These are phyloP conservation scores for Hydriomena furcata DNA, from an alignment of 2,888 invertebrate genomes.

Conservation along the genomic window DNA sequence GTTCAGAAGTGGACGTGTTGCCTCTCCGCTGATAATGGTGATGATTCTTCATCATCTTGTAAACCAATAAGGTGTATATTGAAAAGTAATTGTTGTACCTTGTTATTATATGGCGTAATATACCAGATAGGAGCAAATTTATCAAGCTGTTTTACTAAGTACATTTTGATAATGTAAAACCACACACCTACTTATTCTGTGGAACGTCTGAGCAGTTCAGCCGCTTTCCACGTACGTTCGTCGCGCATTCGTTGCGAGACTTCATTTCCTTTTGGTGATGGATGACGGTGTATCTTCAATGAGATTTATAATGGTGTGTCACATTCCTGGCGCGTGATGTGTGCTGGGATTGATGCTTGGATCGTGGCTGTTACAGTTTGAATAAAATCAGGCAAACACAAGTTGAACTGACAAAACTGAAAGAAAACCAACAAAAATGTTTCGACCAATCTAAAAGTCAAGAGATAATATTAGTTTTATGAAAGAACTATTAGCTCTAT, in stretches of 20 bases:
- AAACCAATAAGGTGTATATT: no score
- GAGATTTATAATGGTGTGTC: slow-evolving; percentile 81
- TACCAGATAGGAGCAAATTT: not conserved
- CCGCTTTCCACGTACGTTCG: slow-evolving; percentile 28
- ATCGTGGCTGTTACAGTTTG: slow-evolving; percentile 13
- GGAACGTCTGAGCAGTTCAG: slow-evolving; percentile 20
- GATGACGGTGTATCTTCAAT: slow-evolving; percentile 78
- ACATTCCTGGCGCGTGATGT: slow-evolving; percentile 62
- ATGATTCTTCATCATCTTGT: no score
- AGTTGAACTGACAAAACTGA: not conserved
- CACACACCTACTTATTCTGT: slow-evolving; percentile 9
- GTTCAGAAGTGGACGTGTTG: no score
- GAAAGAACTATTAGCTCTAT: no score
- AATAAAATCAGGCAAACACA: slow-evolving; percentile 7
- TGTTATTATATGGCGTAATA: not conserved
- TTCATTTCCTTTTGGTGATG: slow-evolving; percentile 80
- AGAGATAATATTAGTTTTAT: no score
- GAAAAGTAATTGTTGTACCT: no score
- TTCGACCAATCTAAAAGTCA: no score
- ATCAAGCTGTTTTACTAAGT: not conserved
- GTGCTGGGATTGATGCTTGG: slow-evolving; percentile 23
- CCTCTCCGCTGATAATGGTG: no score
- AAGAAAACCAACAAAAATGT: no score
- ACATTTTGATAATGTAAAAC: not conserved
- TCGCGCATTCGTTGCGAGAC: slow-evolving; percentile 47